Conservation (phyloP, 2,888 invertebrate genomes). For the Physocephala rufipes region DNA sequence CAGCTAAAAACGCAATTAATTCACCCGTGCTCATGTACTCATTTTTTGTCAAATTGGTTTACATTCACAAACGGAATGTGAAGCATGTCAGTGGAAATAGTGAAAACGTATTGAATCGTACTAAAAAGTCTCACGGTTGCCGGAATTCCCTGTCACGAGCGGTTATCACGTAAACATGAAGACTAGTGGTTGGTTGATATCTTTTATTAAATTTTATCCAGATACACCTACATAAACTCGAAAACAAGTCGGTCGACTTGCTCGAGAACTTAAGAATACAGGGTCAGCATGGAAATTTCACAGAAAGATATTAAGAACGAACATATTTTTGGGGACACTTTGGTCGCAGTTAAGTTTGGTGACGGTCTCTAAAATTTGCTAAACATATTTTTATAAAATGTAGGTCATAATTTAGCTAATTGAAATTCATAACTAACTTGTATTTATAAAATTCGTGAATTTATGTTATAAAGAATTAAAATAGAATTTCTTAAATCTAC, state of each 20-base stretch:
- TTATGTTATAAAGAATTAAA: too few species aligned
- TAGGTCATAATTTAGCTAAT: too few species aligned
- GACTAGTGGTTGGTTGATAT: slow-evolving; percentile 13
- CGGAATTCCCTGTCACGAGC: slow-evolving; percentile 10
- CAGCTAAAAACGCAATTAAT: background rate
- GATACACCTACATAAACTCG: slow-evolving; percentile 26
- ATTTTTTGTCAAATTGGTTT: slow-evolving; percentile 21
- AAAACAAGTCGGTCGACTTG: background rate
- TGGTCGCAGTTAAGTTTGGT: too few species aligned
- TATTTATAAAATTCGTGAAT: too few species aligned
- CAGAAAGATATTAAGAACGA: too few species aligned
- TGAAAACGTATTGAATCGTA: slow-evolving; percentile 21
- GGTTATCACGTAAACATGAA: background rate
- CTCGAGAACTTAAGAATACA: too few species aligned
- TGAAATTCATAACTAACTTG: too few species aligned
- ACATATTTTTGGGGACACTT: too few species aligned
- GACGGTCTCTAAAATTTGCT: too few species aligned
- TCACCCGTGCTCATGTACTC: background rate
- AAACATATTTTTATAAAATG: too few species aligned
- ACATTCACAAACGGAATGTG: slow-evolving; percentile 47
- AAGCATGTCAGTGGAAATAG: slow-evolving; percentile 53
- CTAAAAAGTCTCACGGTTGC: slow-evolving; percentile 1
- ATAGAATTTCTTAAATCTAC: too few species aligned
- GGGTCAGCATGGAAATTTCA: too few species aligned
- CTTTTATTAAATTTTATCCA: slow-evolving; percentile 21